Evolutionary conservation across 2,113 vertebrate species (phyloP).

Genomic region (Danionella cerebrum): DNA sequence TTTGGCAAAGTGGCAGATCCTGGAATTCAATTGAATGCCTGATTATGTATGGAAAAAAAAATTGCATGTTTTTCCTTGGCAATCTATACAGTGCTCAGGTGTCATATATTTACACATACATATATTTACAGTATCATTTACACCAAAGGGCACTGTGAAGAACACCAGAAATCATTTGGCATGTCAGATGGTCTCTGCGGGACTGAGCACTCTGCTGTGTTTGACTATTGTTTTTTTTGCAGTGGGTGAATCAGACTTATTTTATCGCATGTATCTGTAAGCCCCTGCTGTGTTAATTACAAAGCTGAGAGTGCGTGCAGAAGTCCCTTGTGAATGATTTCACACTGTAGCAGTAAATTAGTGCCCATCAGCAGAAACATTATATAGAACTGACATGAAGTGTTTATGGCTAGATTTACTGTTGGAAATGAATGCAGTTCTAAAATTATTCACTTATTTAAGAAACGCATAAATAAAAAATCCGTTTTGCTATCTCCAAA

Average conservation of each 20-base stretch:
- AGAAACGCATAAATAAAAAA: no score
- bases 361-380: background rate
- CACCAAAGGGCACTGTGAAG: slow-evolving; percentile 5
- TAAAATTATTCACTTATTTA: no score
- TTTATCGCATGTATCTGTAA: background rate
- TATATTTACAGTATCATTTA: background rate
- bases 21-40: no score
- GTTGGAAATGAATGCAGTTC: no score
- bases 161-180: slow-evolving; percentile 48
- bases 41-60: no score
- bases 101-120: no score
- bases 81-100: no score
- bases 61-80: no score
- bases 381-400: background rate
- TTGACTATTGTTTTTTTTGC: slow-evolving; percentile 38
- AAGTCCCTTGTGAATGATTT: no score
- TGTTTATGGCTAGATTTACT: background rate
- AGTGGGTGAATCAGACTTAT: background rate
- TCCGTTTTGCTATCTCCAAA: no score
- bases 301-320: background rate
- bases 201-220: slow-evolving; percentile 42
- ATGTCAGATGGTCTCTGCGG: slow-evolving; percentile 44
- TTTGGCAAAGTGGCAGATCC: no score
- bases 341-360: background rate
- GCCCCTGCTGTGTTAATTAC: background rate